These are phyloP conservation scores for Caenorhabditis panamensis DNA, from an alignment of 2,888 invertebrate genomes.

Conservation along the genomic window DNA sequence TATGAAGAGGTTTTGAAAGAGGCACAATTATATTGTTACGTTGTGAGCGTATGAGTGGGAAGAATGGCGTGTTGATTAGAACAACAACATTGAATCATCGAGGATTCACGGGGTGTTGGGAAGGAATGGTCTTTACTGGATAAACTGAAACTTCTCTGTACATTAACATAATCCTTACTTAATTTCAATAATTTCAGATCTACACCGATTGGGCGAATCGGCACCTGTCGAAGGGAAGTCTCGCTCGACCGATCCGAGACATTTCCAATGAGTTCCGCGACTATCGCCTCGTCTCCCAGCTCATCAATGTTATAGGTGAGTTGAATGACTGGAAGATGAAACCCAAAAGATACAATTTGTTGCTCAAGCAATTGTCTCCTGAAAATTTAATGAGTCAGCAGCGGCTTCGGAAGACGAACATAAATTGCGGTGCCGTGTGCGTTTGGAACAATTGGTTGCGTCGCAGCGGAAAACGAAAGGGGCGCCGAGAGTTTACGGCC, in stretches of 20 bases:
- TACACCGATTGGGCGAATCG: constrained; percentile 79
- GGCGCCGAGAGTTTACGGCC: constrained; percentile 52
- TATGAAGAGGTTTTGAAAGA: constrained; percentile 50
- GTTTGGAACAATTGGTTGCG: constrained; percentile 36
- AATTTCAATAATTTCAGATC: no score
- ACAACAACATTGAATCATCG: constrained; percentile 39
- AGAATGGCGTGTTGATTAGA: constrained; percentile 43
- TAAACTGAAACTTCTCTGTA: no score
- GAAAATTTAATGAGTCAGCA: constrained; percentile 13
- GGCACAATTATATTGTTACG: constrained; percentile 55
- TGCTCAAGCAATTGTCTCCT: constrained; percentile 18
- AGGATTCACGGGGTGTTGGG: background rate
- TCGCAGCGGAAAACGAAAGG: constrained; percentile 38
- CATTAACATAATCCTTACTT: no score
- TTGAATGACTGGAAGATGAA: background rate
- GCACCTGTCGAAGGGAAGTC: constrained; percentile 67
- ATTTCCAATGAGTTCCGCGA: constrained; percentile 75
- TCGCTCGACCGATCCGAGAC: constrained; percentile 69
- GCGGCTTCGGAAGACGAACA: constrained; percentile 23
- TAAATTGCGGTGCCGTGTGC: constrained; percentile 40
- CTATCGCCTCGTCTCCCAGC: constrained; percentile 72
- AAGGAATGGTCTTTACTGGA: no score
- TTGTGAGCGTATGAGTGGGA: constrained; percentile 19
- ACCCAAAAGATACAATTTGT: constrained; percentile 9
- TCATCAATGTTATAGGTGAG: constrained; percentile 77